A percentile compares a stretch with the other conserved stretches of the same genome.
These are phyloP conservation scores for Mesaphorura yosii DNA, from an alignment of 1,140 invertebrate genomes.

Conservation along the genomic window DNA sequence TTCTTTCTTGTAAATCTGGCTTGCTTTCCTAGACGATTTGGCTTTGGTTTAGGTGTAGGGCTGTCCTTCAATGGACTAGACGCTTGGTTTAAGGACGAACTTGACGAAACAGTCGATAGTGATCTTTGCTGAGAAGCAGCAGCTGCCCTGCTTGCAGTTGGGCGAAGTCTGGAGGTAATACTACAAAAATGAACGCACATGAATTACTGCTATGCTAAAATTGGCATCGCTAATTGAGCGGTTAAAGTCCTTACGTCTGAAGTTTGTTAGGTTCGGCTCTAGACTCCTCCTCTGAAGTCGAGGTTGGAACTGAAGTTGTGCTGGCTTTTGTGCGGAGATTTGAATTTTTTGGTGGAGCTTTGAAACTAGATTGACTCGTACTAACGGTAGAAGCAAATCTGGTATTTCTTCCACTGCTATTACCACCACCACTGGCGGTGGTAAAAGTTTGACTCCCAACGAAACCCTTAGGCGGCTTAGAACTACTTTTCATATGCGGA, in stretches of 20 bases:
- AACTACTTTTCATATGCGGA: not conserved
- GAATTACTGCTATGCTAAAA: too few relatives aligned
- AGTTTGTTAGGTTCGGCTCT: not conserved
- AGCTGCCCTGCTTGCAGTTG: conserved; percentile 26
- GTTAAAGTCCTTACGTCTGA: too few relatives aligned
- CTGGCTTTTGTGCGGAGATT: not conserved
- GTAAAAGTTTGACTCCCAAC: not conserved
- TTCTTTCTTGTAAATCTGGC: conserved; percentile 4
- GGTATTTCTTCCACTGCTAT: too few relatives aligned
- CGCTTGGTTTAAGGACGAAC: not conserved
- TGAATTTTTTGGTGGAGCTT: too few relatives aligned
- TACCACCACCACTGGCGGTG: conserved; percentile 10
- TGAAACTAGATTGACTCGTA: too few relatives aligned
- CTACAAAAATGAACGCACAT: conserved; percentile 12
- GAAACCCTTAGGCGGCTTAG: conserved; percentile 1
- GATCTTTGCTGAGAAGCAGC: conserved; percentile 19
- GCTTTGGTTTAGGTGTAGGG: not conserved
- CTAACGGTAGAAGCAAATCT: too few relatives aligned
- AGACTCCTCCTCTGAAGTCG: conserved; percentile 3
- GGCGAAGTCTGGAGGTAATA: conserved; percentile 24
- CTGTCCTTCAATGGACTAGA: too few relatives aligned
- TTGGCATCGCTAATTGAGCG: too few relatives aligned
- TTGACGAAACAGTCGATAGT: not conserved
- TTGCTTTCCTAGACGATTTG: not conserved
- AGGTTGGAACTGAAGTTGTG: not conserved